A percentile compares a stretch with the other conserved stretches of the same genome.
phyloP scores from a whole-genome alignment of 1,140 invertebrate genomes.

The Papilio dardanus region DNA sequence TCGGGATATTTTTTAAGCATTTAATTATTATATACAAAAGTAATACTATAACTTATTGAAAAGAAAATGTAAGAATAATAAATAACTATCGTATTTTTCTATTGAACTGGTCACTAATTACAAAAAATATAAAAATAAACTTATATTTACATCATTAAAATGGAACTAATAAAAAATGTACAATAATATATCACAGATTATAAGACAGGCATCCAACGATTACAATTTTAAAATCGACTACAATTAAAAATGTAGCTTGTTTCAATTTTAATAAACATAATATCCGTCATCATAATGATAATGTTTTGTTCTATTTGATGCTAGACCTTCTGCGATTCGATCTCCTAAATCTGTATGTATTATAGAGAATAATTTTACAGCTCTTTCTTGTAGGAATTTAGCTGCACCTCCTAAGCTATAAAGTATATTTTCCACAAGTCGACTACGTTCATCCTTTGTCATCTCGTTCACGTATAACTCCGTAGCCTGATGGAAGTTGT shows the following conservation, averaged over 20 bases:
- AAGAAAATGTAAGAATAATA: not conserved
- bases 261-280: constrained; percentile 31
- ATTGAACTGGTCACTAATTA: not conserved
- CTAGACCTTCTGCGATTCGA: constrained; percentile 84
- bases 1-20: not conserved
- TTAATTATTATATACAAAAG: not conserved
- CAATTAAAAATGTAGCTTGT: not conserved
- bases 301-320: constrained; percentile 70
- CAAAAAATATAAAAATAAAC: not conserved
- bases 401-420: constrained; percentile 88
- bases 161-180: not conserved
- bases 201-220: not conserved
- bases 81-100: not conserved
- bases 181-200: constrained; percentile 11
- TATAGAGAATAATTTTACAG: constrained; percentile 87
- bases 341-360: constrained; percentile 87
- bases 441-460: constrained; percentile 86
- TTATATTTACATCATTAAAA: not conserved
- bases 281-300: constrained; percentile 42
- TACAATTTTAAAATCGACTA: not conserved
- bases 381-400: constrained; percentile 91
- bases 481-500: constrained; percentile 93
- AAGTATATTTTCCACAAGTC: constrained; percentile 92
- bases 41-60: not conserved
- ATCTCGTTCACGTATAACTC: constrained; percentile 92